These are phyloP conservation scores for Heterocephalus glaber DNA, from an alignment of 2,113 vertebrate species.

Conservation along the genomic window DNA sequence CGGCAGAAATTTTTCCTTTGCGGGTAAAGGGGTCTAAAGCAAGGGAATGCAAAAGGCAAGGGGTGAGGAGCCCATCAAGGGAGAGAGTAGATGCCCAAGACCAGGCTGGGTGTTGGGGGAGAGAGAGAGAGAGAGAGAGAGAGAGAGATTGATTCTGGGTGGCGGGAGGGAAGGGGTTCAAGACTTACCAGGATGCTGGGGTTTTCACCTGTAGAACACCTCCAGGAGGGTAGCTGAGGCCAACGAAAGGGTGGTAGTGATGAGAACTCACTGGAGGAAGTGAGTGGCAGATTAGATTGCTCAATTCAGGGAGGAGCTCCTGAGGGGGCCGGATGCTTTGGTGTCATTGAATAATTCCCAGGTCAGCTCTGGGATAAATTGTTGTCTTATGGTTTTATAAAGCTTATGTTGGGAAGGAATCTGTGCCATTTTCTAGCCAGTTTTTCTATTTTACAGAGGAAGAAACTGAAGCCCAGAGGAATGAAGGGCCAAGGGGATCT, in stretches of 20 bases:
- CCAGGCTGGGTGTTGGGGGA: not conserved
- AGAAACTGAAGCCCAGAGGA: not conserved
- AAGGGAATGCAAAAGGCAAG: not conserved
- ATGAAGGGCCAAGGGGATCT: not conserved
- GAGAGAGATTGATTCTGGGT: not conserved
- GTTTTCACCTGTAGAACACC: constrained; percentile 49
- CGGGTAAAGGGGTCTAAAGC: not conserved
- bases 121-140: not conserved
- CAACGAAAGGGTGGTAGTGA: not conserved
- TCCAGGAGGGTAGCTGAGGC: constrained; percentile 30
- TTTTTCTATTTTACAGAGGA: not conserved
- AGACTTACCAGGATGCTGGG: constrained; percentile 61
- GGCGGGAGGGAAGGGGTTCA: not conserved
- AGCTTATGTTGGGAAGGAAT: not conserved
- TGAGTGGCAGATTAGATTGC: constrained; percentile 52
- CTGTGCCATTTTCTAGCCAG: not conserved
- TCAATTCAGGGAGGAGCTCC: constrained; percentile 67
- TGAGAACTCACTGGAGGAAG: constrained; percentile 63
- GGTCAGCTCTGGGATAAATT: not conserved
- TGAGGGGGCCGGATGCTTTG: not conserved
- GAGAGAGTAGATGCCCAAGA: not conserved
- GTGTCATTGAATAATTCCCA: constrained; percentile 40
- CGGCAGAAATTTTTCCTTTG: not conserved
- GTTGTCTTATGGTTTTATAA: not conserved
- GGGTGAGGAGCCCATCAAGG: not conserved